These are phyloP conservation scores for Plagodis dolabraria DNA, from an alignment of 2,888 invertebrate genomes.

Conservation along the genomic window DNA sequence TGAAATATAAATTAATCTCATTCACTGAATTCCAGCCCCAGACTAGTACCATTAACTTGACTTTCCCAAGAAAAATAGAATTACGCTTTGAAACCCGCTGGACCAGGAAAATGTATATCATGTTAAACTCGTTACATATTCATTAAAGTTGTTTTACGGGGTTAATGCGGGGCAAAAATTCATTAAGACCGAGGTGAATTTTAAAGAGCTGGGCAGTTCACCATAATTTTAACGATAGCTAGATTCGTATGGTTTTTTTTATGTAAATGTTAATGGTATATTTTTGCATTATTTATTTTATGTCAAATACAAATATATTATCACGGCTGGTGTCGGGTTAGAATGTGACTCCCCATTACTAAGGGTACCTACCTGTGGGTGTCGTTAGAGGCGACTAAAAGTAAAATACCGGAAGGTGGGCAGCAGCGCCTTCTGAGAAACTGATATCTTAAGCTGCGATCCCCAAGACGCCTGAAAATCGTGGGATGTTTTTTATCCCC, in stretches of 20 bases:
- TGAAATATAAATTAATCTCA: not conserved
- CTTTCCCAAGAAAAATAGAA: conserved; percentile 10
- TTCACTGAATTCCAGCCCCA: conserved; percentile 2
- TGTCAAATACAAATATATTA: too few relatives aligned
- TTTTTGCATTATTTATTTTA: too few relatives aligned
- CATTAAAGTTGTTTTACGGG: conserved; percentile 36
- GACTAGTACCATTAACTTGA: conserved; percentile 7
- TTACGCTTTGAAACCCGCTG: conserved; percentile 15
- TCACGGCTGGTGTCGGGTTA: too few relatives aligned
- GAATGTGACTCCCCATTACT: too few relatives aligned
- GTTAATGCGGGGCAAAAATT: conserved; percentile 33
- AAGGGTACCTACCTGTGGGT: too few relatives aligned
- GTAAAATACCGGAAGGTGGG: too few relatives aligned
- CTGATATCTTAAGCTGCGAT: too few relatives aligned
- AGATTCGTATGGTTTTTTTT: not conserved
- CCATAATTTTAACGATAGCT: conserved; percentile 11
- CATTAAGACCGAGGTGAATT: conserved; percentile 26
- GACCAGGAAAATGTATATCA: conserved; percentile 27
- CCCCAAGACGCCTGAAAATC: too few relatives aligned
- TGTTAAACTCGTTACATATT: conserved; percentile 36
- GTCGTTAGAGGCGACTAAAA: too few relatives aligned
- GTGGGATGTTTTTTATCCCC: too few relatives aligned
- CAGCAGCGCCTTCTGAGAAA: too few relatives aligned
- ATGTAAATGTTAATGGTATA: not conserved
- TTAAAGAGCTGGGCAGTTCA: conserved; percentile 8